These are phyloP conservation scores for Loris lydekkerianus DNA, from an alignment of 2,797 vertebrate genomes.

Conservation along the genomic window DNA sequence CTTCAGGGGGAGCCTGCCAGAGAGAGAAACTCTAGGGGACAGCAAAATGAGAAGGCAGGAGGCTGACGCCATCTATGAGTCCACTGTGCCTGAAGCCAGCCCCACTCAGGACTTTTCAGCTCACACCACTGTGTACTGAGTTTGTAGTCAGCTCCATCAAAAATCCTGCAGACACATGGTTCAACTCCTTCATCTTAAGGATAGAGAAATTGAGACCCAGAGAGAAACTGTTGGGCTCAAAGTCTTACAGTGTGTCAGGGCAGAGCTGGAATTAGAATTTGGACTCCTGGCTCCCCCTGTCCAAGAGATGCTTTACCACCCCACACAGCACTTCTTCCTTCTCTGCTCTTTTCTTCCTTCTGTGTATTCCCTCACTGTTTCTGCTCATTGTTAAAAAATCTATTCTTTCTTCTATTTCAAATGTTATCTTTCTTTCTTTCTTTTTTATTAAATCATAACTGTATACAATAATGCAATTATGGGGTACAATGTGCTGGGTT, in stretches of 20 bases:
- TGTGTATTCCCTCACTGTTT: neutral
- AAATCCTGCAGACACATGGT: neutral
- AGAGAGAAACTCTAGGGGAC: too few species aligned
- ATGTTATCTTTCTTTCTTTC: neutral
- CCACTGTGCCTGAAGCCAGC: neutral
- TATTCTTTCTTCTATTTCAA: neutral
- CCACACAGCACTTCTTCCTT: accelerated
- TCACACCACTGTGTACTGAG: neutral
- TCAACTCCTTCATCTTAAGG: neutral
- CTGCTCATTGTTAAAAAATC: neutral
- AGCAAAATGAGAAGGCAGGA: neutral
- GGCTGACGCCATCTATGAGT: neutral
- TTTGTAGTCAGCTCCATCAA: neutral
- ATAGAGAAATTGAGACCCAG: neutral
- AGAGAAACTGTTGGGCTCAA: neutral
- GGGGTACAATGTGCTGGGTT: too few species aligned
- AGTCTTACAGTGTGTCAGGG: neutral
- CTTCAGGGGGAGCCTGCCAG: neutral
- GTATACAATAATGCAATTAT: too few species aligned
- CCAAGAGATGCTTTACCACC: too few species aligned
- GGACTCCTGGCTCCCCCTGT: neutral
- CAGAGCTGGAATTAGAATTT: neutral
- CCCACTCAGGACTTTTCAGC: neutral
- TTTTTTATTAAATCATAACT: too few species aligned
- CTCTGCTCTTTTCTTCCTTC: neutral